Evolutionary conservation across 2,888 invertebrate species (phyloP), one percentile per base, ranked within the genome.

Genomic region (Spilarctia lutea): DNA sequence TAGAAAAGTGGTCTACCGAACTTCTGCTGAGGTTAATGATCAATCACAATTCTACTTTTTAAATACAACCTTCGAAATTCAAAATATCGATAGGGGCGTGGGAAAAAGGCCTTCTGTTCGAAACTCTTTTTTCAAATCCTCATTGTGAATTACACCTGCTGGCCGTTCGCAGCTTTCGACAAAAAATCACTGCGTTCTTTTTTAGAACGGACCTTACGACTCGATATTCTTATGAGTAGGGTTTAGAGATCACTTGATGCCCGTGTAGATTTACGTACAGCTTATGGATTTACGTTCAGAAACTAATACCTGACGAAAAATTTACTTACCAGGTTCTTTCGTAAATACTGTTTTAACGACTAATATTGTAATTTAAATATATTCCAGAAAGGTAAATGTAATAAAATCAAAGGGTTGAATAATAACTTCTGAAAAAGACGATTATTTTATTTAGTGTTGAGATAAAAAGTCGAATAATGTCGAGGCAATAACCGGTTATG

Each of bases 21-120:
- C 74, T 76, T 82, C 68, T 72, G 68, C 68, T 45, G 13, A 73
- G 52, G 39, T 60, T 65, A 39, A 52, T 56, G 66, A 33, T 73
- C 68, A 27, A 67, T 71, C 68, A 69, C 69, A 70, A 73, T 74
- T 81, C 68, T 73, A 73, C 74, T 72, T 76, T 84, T 87, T 87
- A 82, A 87, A 88, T 86, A 86, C 85, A 85, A 86, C 88, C 86
- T 90, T 91, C 89, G 83, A 91, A 91, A 90, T 88, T 91, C 88
- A 89, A 93, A 93, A 91, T 91, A 91, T 91, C 92, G 91, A 91
- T 91, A 90, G 90, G 92, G 93, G 90, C 95, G 95, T 96, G 95
- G 95, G 95, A 95, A 96, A 94, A 94, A 93, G 91, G 95, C 95
- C 95, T 95, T 90, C 95, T 95, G 95, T 93, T 94, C 92, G 88